These are phyloP conservation scores for Agriopis marginaria DNA, from an alignment of 2,888 invertebrate species.

Conservation along the genomic window DNA sequence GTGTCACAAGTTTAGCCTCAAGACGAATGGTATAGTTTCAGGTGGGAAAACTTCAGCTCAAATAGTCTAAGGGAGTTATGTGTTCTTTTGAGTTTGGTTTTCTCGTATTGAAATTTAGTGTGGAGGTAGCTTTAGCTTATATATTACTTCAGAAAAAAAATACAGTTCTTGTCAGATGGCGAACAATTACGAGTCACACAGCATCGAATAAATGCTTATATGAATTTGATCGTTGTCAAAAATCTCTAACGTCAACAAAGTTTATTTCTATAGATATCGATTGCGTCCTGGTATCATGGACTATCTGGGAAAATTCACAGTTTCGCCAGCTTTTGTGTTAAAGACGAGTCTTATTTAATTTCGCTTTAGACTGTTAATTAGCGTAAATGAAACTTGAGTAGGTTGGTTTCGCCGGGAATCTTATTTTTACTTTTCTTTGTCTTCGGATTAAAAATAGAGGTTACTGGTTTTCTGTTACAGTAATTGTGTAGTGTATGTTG, in stretches of 20 bases:
- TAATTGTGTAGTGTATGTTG: slow-evolving; percentile 17
- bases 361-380: slow-evolving; percentile 35
- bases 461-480: slow-evolving; percentile 21
- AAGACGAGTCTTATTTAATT: slow-evolving; percentile 28
- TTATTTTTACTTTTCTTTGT: slow-evolving; percentile 45
- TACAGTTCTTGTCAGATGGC: too few species aligned
- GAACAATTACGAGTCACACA: neutral
- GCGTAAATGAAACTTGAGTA: slow-evolving; percentile 38
- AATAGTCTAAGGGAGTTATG: neutral
- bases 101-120: neutral
- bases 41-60: slow-evolving; percentile 13
- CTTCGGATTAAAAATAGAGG: slow-evolving; percentile 42
- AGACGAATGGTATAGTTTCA: slow-evolving; percentile 26
- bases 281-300: neutral
- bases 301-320: slow-evolving; percentile 10
- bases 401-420: slow-evolving; percentile 26
- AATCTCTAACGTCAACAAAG: slow-evolving; percentile 7
- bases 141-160: neutral
- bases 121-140: neutral
- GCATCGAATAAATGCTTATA: neutral
- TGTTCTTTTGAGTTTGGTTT: neutral
- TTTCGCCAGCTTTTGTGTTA: slow-evolving; percentile 16
- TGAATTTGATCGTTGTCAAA: neutral
- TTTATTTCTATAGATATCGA: slow-evolving; percentile 11
- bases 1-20: slow-evolving; percentile 21